Conservation (phyloP, 2,888 invertebrate species). For the Meganola albula region DNA sequence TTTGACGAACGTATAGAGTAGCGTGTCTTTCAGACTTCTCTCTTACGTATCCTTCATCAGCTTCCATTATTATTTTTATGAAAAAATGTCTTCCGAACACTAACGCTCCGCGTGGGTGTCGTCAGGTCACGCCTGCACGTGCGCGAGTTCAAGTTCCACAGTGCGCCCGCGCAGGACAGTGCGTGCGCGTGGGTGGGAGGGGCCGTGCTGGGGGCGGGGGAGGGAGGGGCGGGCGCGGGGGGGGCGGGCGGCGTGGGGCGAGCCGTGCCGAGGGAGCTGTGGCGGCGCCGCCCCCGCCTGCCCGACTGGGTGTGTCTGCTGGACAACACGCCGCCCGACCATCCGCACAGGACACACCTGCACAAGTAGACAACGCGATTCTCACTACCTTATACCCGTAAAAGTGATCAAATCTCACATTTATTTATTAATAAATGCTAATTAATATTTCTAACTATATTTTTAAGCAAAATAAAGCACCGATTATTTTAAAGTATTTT, state of each 20-base stretch:
- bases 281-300: slow-evolving; percentile 81
- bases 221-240: slow-evolving; percentile 82
- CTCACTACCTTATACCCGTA: no score
- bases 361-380: slow-evolving; percentile 10
- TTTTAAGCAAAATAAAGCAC: no score
- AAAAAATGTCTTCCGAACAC: no score
- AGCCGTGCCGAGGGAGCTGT: slow-evolving; percentile 86
- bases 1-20: no score
- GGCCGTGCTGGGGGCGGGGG: slow-evolving; percentile 79
- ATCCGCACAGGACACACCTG: slow-evolving; percentile 35
- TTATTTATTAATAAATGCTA: no score
- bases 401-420: no score
- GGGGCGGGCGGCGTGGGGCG: slow-evolving; percentile 82
- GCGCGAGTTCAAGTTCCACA: slow-evolving; percentile 84
- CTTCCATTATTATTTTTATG: no score
- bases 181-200: slow-evolving; percentile 88
- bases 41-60: no score
- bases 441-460: no score
- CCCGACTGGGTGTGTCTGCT: slow-evolving; percentile 89
- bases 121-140: slow-evolving; percentile 31
- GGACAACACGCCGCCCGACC: slow-evolving; percentile 70
- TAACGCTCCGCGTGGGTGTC: slow-evolving; percentile 25
- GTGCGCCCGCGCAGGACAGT: slow-evolving; percentile 85
- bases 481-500: no score
- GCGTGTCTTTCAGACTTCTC: no score